phyloP scores from a whole-genome alignment of 64 coral and sea anemone species.

The Exaiptasia diaphana region DNA sequence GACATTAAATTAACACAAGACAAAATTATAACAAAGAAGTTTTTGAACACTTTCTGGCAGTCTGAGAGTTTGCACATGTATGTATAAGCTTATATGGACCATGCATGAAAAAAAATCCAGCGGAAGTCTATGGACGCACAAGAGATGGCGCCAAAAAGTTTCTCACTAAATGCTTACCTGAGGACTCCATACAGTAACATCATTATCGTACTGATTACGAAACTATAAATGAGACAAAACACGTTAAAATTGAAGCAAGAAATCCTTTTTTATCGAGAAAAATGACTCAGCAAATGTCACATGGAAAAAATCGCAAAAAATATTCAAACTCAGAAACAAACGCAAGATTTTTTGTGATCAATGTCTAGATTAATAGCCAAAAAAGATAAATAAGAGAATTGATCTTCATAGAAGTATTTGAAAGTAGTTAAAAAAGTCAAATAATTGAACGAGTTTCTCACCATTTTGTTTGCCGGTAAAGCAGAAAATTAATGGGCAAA shows the following conservation, averaged over 20 bases:
- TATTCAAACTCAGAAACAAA: too few species aligned
- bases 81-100: too few species aligned
- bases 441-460: slow-evolving; percentile 1
- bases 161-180: too few species aligned
- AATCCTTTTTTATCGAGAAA: background rate
- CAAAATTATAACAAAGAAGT: too few species aligned
- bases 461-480: slow-evolving; percentile 50
- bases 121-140: too few species aligned
- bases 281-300: slow-evolving; percentile 54
- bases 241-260: background rate
- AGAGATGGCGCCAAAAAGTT: too few species aligned
- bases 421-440: background rate
- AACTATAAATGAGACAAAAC: slow-evolving; percentile 45
- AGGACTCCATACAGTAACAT: slow-evolving; percentile 96
- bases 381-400: background rate
- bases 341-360: background rate
- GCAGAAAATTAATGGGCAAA: background rate
- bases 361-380: too few species aligned
- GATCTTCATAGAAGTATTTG: background rate
- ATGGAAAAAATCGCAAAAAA: background rate
- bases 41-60: too few species aligned
- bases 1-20: too few species aligned
- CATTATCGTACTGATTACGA: slow-evolving; percentile 98
- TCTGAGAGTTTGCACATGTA: too few species aligned
- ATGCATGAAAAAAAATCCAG: too few species aligned